These are phyloP conservation scores for Triplophysa rosa DNA, from an alignment of 2,113 vertebrate species.

Conservation along the genomic window DNA sequence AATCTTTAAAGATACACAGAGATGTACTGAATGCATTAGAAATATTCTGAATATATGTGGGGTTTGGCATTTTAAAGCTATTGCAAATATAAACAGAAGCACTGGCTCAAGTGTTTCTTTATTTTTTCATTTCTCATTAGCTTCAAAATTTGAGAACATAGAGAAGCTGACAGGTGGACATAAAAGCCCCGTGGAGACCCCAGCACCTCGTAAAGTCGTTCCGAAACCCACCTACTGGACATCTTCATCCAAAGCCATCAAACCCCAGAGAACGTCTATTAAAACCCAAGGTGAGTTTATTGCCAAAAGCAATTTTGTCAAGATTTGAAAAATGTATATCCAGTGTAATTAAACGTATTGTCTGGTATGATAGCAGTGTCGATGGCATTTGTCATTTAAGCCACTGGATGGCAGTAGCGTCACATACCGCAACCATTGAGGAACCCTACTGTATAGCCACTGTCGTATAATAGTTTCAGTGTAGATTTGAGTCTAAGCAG, in stretches of 20 bases:
- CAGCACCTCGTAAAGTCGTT: conserved; percentile 76
- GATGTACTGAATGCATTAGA: too few relatives aligned
- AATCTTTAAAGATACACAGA: too few relatives aligned
- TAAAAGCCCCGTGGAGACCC: conserved; percentile 72
- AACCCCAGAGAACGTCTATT: conserved; percentile 41
- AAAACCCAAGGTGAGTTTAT: conserved; percentile 29
- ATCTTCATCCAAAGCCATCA: conserved; percentile 44
- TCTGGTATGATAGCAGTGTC: background rate
- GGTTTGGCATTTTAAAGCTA: too few relatives aligned
- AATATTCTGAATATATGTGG: too few relatives aligned
- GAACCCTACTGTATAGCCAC: background rate
- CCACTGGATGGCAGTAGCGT: conserved; percentile 65
- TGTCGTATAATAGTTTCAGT: background rate
- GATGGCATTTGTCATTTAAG: background rate
- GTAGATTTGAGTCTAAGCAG: conserved; percentile 18
- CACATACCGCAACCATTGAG: background rate
- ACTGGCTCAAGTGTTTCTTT: background rate
- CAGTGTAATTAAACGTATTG: too few relatives aligned
- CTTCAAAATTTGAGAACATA: background rate
- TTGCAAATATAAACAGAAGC: too few relatives aligned
- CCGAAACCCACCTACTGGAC: conserved; percentile 78
- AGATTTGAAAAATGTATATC: too few relatives aligned
- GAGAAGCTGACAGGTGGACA: background rate
- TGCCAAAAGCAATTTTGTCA: background rate
- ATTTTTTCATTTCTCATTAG: conserved; percentile 2